These are phyloP conservation scores for Abrostola triplasia DNA, from an alignment of 2,888 invertebrate genomes.

Conservation along the genomic window DNA sequence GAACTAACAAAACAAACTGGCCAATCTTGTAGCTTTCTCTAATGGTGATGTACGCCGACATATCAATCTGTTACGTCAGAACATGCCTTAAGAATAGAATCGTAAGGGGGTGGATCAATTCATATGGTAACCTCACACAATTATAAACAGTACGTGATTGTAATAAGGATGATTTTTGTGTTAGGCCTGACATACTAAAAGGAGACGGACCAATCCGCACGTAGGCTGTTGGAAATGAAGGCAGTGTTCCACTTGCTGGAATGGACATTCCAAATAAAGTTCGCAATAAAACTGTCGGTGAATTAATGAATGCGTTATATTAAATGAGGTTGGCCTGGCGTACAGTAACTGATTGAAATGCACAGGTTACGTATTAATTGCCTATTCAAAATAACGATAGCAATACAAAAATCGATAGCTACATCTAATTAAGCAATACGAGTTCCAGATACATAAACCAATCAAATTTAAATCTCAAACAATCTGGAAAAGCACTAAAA, in stretches of 20 bases:
- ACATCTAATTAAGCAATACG: too few species aligned
- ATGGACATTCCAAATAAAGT: constrained; percentile 70
- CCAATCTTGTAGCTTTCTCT: constrained; percentile 78
- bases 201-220: constrained; percentile 63
- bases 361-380: constrained; percentile 33
- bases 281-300: constrained; percentile 65
- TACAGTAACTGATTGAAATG: constrained; percentile 23
- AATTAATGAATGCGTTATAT: constrained; percentile 64
- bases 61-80: constrained; percentile 70
- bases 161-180: constrained; percentile 56
- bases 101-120: constrained; percentile 34
- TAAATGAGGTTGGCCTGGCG: constrained; percentile 30
- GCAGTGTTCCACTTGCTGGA: constrained; percentile 66
- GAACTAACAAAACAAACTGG: constrained; percentile 69
- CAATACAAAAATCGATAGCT: neutral
- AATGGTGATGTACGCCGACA: constrained; percentile 61
- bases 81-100: constrained; percentile 52
- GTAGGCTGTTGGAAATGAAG: constrained; percentile 70
- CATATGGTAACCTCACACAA: constrained; percentile 43
- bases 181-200: constrained; percentile 37
- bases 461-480: neutral
- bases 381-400: neutral
- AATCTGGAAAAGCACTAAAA: constrained; percentile 4
- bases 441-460: too few species aligned
- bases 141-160: constrained; percentile 57